Evolutionary conservation across 2,113 vertebrate species (phyloP), one percentile per base, ranked within the genome.

Genomic region (Ctenomys sociabilis): DNA sequence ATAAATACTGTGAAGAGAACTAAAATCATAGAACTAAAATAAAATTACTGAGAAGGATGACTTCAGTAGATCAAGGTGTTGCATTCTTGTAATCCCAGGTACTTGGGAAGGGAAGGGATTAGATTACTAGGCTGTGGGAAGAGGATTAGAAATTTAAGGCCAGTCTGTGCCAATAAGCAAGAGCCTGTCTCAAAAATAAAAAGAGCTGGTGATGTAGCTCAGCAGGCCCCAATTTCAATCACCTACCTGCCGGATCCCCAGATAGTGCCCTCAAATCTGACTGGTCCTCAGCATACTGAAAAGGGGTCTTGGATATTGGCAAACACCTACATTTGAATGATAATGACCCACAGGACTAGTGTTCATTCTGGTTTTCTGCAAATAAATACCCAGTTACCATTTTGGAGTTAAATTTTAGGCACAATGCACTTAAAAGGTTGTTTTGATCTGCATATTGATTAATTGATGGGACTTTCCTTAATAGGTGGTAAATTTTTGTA

Each of bases 361-460:
- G 35, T 84, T 8, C 77, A 35, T 22, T 93, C 75, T 84, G 75
- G 28, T 52, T 87, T 92, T 80, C 61, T 83, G 0, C 80, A 80
- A 95, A 82, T 52, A 43, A 95, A 78, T 52, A 32, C 12, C 13
- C n/a, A 40, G 37, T 72, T 83, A 26, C 35, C 11, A 59, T 64
- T 87, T 92, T 93, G 9, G 35, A 94, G 26, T 61, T 54, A 40
- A 59, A 40, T 64, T 90, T 72, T 70, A 52, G 19, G 32, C 68
- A 81, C 57, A 70, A 64, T 63, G 7, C 17, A 84, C 30, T 72
- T 87, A 35, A 90, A 64, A 83, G 77, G n/a, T 63, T 82, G 6
- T 95, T 93, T 90, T 93, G 28, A 85, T 61, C n/a, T 83, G 11
- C 63, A 57, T 82, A 37, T 52, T 61, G 40, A 68, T 89, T 73